Base-by-base conservation (phyloP, 2,797 vertebrate genomes). In the Rhinatrema bivittatum region DNA sequence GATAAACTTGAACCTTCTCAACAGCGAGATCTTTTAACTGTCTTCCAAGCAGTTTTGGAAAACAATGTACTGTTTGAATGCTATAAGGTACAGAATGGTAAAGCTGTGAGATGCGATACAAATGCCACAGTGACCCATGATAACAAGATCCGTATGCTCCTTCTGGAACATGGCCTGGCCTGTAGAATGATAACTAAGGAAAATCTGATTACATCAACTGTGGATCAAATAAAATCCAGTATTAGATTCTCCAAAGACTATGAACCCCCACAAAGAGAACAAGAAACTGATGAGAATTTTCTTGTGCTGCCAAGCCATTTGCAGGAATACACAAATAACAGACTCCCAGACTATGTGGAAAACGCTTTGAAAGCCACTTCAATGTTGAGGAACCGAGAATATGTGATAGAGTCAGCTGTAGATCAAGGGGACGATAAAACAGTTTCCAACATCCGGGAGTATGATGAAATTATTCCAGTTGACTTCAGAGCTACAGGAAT, bases 401-500 rank as follows among this genome's bases (percentile, higher is more conserved):
- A 65, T 24, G 53, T 53, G 35, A 57, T 65, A 9, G 46, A 51
- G 16, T 21, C 27, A 16, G 28, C 29, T n/a, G n/a, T n/a, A n/a
- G n/a, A n/a, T n/a, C n/a, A n/a, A n/a, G n/a, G n/a, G n/a, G 25
- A 29, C 32, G 22, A 30, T 5, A 17, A 19, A 3, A 7, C 8
- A 7, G 20, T 21, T 19, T 31, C 38, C 5, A 21, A 29, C n/a
- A n/a, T n/a, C n/a, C n/a, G n/a, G n/a, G 29, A 31, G 16, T 2
- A 22, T 24, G 19, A 39, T 3, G 17, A 20, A 12, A 40, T 65
- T n/a, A 52, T 62, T 25, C 62, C 62, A 14, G 51, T 72, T n/a
- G 68, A 72, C 30, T 72, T 66, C 12, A 50, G 59, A 42, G 44
- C 65, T 9, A 72, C 61, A 17, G 68, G 68, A 24, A 36, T 72